Evolutionary conservation across 1,140 invertebrate species (phyloP).

Genomic region (Orchesella cincta): DNA sequence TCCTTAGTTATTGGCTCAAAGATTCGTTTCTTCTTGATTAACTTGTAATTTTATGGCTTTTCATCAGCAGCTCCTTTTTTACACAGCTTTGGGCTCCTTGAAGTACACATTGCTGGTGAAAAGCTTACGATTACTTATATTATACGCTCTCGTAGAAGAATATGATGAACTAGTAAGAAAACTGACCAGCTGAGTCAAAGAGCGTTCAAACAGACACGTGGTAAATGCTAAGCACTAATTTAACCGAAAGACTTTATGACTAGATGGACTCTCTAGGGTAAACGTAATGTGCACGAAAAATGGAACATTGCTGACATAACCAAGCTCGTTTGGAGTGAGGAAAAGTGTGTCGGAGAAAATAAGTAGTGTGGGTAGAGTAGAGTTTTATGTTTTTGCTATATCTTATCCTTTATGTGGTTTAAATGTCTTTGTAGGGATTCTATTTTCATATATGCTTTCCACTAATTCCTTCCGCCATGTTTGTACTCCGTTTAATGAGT

Average conservation of each 20-base stretch:
- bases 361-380: no score
- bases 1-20: slow-evolving; percentile 24
- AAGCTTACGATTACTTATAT: background rate
- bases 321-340: background rate
- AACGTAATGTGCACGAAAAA: background rate
- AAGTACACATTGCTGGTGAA: background rate
- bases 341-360: no score
- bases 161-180: background rate
- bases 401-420: no score
- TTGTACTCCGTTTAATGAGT: no score
- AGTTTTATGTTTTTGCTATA: no score
- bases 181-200: background rate
- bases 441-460: no score
- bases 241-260: background rate
- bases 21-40: slow-evolving; percentile 29
- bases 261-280: background rate
- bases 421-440: no score
- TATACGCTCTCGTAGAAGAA: background rate
- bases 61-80: background rate
- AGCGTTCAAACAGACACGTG: background rate
- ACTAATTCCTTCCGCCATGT: no score
- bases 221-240: background rate
- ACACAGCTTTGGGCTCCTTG: background rate
- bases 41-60: slow-evolving; percentile 28
- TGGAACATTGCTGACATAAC: background rate